Conservation (phyloP, 2,113 vertebrate species). For the Panthera uncia region DNA sequence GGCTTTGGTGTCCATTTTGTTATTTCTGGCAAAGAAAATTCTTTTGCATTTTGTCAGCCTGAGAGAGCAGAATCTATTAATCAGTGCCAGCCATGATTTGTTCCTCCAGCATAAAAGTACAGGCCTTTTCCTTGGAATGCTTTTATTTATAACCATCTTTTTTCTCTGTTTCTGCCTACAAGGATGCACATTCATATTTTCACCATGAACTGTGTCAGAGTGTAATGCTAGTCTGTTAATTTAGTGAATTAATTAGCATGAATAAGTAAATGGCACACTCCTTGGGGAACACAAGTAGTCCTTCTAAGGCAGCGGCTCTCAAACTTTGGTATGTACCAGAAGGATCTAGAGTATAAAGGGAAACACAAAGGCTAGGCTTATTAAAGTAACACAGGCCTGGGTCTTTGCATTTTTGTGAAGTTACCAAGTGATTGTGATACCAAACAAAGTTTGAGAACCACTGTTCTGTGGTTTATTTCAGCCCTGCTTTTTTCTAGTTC, state of each 20-base stretch:
- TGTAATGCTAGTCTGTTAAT: neutral
- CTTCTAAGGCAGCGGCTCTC: neutral
- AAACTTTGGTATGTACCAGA: neutral
- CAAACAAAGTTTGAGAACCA: neutral
- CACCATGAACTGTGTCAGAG: neutral
- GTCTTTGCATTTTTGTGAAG: neutral
- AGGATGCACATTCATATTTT: conserved; percentile 14
- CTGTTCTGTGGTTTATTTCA: neutral
- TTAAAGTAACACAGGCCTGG: neutral
- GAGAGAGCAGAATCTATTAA: conserved; percentile 67
- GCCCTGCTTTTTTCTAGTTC: neutral
- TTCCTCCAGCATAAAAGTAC: conserved; percentile 68
- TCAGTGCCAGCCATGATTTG: conserved; percentile 74
- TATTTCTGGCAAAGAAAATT: conserved; percentile 74
- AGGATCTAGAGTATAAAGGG: neutral
- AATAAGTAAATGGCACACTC: neutral
- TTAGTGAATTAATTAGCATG: neutral
- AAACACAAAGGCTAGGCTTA: neutral
- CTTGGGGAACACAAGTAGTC: neutral
- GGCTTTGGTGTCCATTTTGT: conserved; percentile 71
- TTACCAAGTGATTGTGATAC: neutral
- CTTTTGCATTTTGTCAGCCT: conserved; percentile 73
- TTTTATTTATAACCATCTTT: conserved; percentile 62
- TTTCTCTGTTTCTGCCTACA: conserved; percentile 18
- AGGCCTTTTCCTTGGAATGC: conserved; percentile 58